phyloP scores from a whole-genome alignment of 1,140 invertebrate genomes.

The Drosophila equinoxialis region DNA sequence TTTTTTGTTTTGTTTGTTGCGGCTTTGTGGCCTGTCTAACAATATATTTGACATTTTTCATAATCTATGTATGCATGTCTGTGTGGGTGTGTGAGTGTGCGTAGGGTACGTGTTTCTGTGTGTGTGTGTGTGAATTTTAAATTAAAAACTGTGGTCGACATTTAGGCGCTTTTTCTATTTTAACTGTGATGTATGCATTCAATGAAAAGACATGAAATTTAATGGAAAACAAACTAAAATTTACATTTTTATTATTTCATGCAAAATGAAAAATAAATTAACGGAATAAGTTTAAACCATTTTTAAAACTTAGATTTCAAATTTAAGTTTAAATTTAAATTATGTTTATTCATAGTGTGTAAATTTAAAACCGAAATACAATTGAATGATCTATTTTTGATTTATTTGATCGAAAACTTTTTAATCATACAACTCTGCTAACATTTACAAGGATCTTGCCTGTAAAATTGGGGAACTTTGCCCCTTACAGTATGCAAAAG shows the following conservation, averaged over 20 bases:
- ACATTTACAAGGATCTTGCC: too few species aligned
- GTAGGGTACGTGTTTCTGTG: not conserved
- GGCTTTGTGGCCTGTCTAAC: slow-evolving; percentile 42
- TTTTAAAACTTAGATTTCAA: too few species aligned
- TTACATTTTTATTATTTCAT: not conserved
- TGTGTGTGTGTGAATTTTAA: slow-evolving; percentile 34
- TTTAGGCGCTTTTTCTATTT: slow-evolving; percentile 31
- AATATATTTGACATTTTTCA: slow-evolving; percentile 46
- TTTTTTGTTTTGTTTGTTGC: slow-evolving; percentile 12
- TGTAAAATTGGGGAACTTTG: too few species aligned
- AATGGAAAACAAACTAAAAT: not conserved
- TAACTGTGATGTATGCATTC: not conserved
- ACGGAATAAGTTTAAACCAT: too few species aligned
- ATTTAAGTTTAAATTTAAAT: too few species aligned
- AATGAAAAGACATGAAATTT: not conserved
- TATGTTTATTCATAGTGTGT: too few species aligned
- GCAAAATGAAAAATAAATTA: not conserved
- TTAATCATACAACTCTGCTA: too few species aligned
- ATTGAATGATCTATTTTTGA: too few species aligned
- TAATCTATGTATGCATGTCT: slow-evolving; percentile 9
- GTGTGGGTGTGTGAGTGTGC: not conserved
- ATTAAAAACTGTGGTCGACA: slow-evolving; percentile 53
- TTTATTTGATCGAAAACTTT: too few species aligned
- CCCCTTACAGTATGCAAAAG: too few species aligned
- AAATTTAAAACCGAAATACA: too few species aligned